Conservation (phyloP, 23 tunicate species). For the Botrylloides violaceus region DNA sequence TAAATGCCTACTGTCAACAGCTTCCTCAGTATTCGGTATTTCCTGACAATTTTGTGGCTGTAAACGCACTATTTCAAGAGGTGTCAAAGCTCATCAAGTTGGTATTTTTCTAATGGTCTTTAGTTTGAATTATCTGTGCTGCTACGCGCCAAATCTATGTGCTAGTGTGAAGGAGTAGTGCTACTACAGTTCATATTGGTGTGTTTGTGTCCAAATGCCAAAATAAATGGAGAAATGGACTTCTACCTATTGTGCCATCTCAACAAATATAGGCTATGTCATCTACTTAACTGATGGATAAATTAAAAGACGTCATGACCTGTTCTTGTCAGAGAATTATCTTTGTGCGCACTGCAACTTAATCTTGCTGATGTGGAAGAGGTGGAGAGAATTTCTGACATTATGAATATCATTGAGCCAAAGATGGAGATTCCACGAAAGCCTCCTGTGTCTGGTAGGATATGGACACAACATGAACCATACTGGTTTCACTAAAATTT, state of each 20-base stretch:
- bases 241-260: no score
- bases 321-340: conserved; percentile 19
- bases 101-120: background rate
- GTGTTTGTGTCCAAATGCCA: no score
- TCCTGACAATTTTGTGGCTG: conserved; percentile 15
- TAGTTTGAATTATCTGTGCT: background rate
- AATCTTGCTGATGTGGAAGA: conserved; percentile 11
- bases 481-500: no score
- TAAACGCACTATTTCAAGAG: conserved; percentile 21
- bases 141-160: background rate
- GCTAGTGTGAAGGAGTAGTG: background rate
- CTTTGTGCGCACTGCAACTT: conserved; percentile 16
- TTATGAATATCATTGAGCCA: background rate
- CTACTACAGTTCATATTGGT: background rate
- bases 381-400: conserved; percentile 4
- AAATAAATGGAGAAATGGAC: no score
- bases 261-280: no score
- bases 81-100: conserved; percentile 17
- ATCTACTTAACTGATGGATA: no score
- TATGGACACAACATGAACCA: no score
- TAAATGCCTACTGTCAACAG: conserved; percentile 1
- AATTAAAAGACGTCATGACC: background rate
- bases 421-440: background rate
- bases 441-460: background rate
- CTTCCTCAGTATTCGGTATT: conserved; percentile 17